These are phyloP conservation scores for Emys orbicularis DNA, from an alignment of 2,797 vertebrate genomes.

Conservation along the genomic window DNA sequence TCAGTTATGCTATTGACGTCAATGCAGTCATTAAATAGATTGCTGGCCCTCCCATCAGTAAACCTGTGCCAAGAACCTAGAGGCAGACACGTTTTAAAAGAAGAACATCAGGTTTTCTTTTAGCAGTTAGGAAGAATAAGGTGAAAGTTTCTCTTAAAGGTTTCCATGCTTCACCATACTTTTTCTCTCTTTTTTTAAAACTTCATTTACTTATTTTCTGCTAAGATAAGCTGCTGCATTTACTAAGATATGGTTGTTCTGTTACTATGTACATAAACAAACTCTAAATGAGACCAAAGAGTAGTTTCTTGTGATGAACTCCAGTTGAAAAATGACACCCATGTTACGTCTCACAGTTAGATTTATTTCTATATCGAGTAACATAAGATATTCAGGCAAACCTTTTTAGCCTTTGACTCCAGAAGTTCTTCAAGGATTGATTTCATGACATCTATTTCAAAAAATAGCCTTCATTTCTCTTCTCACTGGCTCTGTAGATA, in stretches of 20 bases:
- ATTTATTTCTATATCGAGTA: constrained; percentile 61
- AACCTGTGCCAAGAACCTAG: constrained; percentile 90
- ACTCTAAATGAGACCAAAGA: constrained; percentile 59
- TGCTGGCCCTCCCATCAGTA: constrained; percentile 89
- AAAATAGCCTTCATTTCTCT: constrained; percentile 75
- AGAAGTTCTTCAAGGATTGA: constrained; percentile 70
- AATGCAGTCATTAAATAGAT: constrained; percentile 97
- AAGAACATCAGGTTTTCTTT: constrained; percentile 84
- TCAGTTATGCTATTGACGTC: constrained; percentile 99
- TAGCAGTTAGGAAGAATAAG: constrained; percentile 75
- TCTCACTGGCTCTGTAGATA: constrained; percentile 73
- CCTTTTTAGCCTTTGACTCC: constrained; percentile 78
- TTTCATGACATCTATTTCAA: constrained; percentile 77
- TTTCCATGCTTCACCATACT: constrained; percentile 42
- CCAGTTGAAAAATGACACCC: constrained; percentile 65
- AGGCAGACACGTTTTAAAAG: constrained; percentile 90
- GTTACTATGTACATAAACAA: constrained; percentile 45
- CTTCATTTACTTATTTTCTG: neutral
- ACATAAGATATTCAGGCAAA: constrained; percentile 68
- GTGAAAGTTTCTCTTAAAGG: constrained; percentile 75
- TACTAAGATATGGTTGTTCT: constrained; percentile 19
- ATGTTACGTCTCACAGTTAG: constrained; percentile 44
- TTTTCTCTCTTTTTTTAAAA: constrained; percentile 46
- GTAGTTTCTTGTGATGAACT: constrained; percentile 40
- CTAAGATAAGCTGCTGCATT: neutral